phyloP scores from a whole-genome alignment of 2,888 invertebrate species.

The Xestia xanthographa region DNA sequence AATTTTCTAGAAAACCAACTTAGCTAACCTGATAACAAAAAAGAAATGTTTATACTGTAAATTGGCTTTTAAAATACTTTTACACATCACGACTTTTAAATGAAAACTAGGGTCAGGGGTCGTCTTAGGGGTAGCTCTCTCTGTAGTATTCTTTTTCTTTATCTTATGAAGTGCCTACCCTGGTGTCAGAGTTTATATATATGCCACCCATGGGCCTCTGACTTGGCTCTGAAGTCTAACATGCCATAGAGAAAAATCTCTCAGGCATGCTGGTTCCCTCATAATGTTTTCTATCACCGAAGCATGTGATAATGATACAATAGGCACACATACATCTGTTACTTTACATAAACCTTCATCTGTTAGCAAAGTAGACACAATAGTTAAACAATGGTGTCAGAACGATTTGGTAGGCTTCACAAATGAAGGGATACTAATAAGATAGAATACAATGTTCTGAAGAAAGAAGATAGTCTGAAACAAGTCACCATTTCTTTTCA shows the following conservation, averaged over 20 bases:
- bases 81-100: neutral
- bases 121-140: no score
- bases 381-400: no score
- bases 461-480: neutral
- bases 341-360: neutral
- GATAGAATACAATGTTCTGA: neutral
- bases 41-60: neutral
- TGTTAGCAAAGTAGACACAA: no score
- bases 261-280: no score
- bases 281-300: no score
- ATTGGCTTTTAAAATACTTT: neutral
- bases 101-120: neutral
- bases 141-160: neutral
- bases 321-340: neutral
- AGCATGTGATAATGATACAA: no score
- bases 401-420: no score
- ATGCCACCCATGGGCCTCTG: no score
- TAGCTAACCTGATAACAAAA: neutral
- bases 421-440: no score
- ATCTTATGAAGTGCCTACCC: neutral
- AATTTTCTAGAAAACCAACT: constrained; percentile 11
- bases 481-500: neutral
- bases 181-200: no score
- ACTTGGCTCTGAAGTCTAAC: no score
- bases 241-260: no score